Conservation (phyloP, 1,140 invertebrate genomes). For the Lepidurus packardi region DNA sequence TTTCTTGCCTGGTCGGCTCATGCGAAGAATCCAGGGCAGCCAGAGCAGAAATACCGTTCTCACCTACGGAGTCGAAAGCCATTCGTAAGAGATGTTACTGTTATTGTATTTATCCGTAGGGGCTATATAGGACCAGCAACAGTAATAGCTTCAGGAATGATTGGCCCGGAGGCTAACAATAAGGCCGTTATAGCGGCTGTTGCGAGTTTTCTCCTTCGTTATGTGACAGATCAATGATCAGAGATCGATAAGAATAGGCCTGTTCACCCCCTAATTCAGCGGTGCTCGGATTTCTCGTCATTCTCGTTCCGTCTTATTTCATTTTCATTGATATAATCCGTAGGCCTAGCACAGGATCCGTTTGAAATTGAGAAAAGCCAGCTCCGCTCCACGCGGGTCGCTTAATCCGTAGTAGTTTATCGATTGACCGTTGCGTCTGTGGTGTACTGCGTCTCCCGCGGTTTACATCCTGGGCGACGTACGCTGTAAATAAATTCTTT, state of each 20-base stretch:
- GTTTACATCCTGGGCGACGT: too few relatives aligned
- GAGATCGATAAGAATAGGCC: background rate
- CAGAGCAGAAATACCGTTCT: conserved; percentile 90
- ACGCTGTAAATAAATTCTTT: too few relatives aligned
- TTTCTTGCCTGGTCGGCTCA: conserved; percentile 89
- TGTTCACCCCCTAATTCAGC: background rate
- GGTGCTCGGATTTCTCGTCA: background rate
- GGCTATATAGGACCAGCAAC: background rate
- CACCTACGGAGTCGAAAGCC: conserved; percentile 55
- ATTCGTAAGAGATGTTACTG: background rate
- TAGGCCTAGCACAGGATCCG: too few relatives aligned
- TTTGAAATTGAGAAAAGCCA: too few relatives aligned
- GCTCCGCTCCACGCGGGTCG: too few relatives aligned
- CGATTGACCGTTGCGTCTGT: too few relatives aligned
- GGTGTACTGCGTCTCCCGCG: too few relatives aligned
- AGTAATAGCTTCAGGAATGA: background rate
- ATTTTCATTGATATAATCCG: too few relatives aligned
- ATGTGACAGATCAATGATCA: background rate
- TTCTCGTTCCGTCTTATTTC: too few relatives aligned
- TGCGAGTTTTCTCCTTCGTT: background rate
- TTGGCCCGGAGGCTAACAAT: background rate
- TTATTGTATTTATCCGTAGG: background rate
- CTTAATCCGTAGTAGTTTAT: too few relatives aligned
- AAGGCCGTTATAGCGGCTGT: background rate
- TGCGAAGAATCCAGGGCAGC: conserved; percentile 89